phyloP scores from a whole-genome alignment of 2,797 vertebrate genomes.

The Chloroceryle amazona region DNA sequence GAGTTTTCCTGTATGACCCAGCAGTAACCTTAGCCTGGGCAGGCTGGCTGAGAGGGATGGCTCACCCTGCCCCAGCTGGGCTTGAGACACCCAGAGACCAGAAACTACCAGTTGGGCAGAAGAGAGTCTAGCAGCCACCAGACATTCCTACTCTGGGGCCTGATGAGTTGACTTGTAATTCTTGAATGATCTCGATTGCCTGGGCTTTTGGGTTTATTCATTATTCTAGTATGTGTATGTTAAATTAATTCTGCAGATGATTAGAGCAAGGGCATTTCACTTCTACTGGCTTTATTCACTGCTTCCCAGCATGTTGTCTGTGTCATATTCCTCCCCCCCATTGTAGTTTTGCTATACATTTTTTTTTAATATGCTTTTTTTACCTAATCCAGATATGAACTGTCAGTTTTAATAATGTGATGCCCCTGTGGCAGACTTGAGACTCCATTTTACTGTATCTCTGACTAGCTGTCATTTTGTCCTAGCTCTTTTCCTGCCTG shows the following conservation, averaged over 20 bases:
- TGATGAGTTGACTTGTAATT: background rate
- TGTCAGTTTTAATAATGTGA: background rate
- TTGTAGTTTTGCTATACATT: background rate
- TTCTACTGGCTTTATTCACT: background rate
- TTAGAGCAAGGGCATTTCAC: background rate
- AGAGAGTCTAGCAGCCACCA: background rate
- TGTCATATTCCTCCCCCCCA: too few relatives aligned
- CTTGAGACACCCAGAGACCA: background rate
- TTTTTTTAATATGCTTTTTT: background rate
- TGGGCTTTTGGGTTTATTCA: background rate
- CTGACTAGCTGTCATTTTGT: background rate
- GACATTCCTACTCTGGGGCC: background rate
- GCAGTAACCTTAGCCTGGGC: slow-evolving; percentile 1
- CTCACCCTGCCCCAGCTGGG: background rate
- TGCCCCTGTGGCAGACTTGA: background rate
- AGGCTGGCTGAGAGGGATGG: background rate
- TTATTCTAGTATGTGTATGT: background rate
- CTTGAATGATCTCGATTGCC: background rate
- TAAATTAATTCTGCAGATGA: background rate
- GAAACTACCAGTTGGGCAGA: slow-evolving; percentile 3
- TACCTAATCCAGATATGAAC: background rate
- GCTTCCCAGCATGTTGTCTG: background rate
- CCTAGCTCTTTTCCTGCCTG: background rate
- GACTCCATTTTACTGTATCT: background rate
- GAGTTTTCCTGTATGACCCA: slow-evolving; percentile 22